Evolutionary conservation across 2,797 vertebrate species (phyloP).

Genomic region (Pristis pectinata): DNA sequence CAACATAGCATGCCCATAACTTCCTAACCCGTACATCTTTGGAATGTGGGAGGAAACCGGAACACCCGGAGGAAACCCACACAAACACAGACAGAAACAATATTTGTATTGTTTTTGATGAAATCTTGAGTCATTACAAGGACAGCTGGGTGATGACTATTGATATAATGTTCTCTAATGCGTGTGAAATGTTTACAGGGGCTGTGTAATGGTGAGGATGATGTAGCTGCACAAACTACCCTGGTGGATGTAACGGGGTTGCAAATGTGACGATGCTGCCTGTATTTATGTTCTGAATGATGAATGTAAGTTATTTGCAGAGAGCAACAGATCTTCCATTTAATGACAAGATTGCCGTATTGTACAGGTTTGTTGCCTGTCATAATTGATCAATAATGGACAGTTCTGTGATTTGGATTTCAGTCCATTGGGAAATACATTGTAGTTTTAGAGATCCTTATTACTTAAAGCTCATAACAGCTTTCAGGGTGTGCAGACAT

Average conservation of each 20-base stretch:
- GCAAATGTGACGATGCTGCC: neutral
- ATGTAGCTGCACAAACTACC: neutral
- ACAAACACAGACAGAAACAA: no score
- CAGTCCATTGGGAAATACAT: neutral
- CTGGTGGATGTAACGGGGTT: neutral
- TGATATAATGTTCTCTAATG: neutral
- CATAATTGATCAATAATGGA: constrained; percentile 2
- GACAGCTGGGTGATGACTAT: neutral
- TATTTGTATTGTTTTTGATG: neutral
- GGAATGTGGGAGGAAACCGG: no score
- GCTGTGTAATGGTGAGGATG: neutral
- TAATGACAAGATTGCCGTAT: neutral
- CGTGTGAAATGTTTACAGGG: neutral
- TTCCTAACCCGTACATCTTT: no score
- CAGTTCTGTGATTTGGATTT: neutral
- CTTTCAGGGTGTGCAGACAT: neutral
- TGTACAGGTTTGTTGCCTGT: neutral
- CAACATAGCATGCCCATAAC: no score
- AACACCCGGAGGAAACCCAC: no score
- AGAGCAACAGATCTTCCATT: neutral
- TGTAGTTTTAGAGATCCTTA: neutral
- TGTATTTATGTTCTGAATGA: neutral
- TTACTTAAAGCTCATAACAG: neutral
- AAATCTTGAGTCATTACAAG: neutral
- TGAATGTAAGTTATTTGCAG: neutral